Base-by-base conservation (phyloP, 2,888 invertebrate genomes). In the Cantharis flavilabris region DNA sequence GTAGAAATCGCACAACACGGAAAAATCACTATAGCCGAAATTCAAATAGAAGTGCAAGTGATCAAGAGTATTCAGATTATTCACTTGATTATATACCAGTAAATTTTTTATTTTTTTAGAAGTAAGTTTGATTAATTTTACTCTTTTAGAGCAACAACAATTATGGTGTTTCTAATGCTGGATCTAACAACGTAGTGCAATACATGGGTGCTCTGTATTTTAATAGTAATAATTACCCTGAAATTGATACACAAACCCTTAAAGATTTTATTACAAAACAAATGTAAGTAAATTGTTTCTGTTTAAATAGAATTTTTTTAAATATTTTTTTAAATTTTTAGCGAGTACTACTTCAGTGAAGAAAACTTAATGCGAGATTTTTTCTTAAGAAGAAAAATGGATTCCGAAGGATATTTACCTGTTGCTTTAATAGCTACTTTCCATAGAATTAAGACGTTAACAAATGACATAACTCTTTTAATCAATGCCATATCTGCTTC, bases 281-380 rank as follows among this genome's bases (percentile, higher is more conserved):
- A 90, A 95, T 97, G 97, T 97, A 89, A 94, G 95, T 92, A 80
- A 13, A 18, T 13, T 13, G 7, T 64, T 65, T 13, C 62, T 16
- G 0, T 72, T 63, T 62, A 26, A 26, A 26, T 26, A 10, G 9
- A 33, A 30, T 67, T 9, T 65, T 33, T 75, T 20, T 63, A 14
- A 69, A 11, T 73, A 63, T 33, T 28, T 0, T 7, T n/a, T 82
- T 80, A 81, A 80, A 81, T 77, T 90, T 92, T 62, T 91, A 99
- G 98, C 87, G 99, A 99, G 90, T 99, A 99, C 90, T 99, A 99
- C 92, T 99, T 99, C 91, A 98, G 98, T 84, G 95, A 95, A 82
- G 98, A 98, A 86, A 99, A 99, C 90, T 90, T 99, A 75, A 93
- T 95, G 83, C 93, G 96, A 84, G 99, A 99, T 87, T 97, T 98